Conservation (phyloP, 1,140 invertebrate genomes). For the Lethrus apterus region DNA sequence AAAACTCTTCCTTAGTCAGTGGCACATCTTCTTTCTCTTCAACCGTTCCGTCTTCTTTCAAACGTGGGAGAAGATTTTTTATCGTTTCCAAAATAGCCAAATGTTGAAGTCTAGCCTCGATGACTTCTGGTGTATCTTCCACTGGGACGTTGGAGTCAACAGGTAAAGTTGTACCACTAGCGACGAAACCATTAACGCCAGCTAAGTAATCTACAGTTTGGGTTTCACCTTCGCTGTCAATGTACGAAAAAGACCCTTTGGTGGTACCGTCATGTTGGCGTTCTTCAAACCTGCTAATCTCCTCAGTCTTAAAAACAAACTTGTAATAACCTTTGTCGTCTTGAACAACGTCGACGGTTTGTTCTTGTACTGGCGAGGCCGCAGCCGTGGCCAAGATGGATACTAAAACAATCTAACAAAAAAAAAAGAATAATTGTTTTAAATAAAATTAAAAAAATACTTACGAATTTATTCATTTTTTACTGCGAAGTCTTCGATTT, state of each 20-base stretch:
- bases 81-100: background rate
- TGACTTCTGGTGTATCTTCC: slow-evolving; percentile 9
- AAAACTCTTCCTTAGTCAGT: slow-evolving; percentile 6
- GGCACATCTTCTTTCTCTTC: background rate
- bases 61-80: background rate
- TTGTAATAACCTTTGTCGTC: background rate
- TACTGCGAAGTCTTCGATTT: too few species aligned
- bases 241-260: slow-evolving; percentile 71
- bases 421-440: too few species aligned
- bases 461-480: too few species aligned
- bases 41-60: background rate
- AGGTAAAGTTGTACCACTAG: slow-evolving; percentile 44
- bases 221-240: slow-evolving; percentile 67
- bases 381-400: background rate
- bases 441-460: too few species aligned
- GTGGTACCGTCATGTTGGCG: slow-evolving; percentile 69
- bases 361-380: background rate
- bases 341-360: background rate
- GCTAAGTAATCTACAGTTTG: slow-evolving; percentile 72
- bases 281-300: slow-evolving; percentile 47
- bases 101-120: background rate
- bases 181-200: slow-evolving; percentile 67
- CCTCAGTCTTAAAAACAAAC: background rate
- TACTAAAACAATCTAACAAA: too few species aligned
- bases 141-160: too few species aligned